Conservation (phyloP, 2,888 invertebrate species). For the Caenorhabditis sp. region DNA sequence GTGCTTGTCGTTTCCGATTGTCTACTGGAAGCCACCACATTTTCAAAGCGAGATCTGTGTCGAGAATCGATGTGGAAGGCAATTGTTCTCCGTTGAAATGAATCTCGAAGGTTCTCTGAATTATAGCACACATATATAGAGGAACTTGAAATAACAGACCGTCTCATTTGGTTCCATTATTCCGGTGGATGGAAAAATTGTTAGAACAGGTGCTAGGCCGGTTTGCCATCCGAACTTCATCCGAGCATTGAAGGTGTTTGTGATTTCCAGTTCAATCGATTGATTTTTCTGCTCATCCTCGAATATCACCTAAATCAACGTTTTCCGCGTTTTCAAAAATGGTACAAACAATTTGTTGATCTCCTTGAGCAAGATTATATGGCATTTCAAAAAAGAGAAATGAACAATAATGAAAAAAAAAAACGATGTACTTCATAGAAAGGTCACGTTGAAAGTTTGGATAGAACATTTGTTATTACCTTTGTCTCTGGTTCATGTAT, state of each 20-base stretch:
- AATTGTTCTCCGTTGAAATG: background rate
- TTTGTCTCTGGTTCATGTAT: too few species aligned
- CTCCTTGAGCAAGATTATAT: background rate
- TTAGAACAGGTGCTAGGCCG: background rate
- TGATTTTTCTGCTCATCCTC: background rate
- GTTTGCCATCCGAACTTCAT: background rate
- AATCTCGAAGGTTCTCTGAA: background rate
- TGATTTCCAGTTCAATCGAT: background rate
- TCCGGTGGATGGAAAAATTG: background rate
- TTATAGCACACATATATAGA: background rate
- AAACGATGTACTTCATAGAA: too few species aligned
- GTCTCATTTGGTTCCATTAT: background rate
- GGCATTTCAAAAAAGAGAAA: background rate
- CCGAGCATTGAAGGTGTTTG: background rate
- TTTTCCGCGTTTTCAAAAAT: background rate
- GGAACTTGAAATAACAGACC: background rate
- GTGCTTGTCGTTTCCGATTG: constrained; percentile 23
- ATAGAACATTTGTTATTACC: too few species aligned
- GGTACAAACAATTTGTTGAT: background rate
- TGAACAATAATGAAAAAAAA: background rate
- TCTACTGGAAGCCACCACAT: constrained; percentile 24
- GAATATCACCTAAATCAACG: background rate
- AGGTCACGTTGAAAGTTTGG: too few species aligned
- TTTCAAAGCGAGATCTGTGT: background rate
- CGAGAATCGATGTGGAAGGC: background rate